These are phyloP conservation scores for Micrasema minimum DNA, from an alignment of 1,140 invertebrate species.

Conservation along the genomic window DNA sequence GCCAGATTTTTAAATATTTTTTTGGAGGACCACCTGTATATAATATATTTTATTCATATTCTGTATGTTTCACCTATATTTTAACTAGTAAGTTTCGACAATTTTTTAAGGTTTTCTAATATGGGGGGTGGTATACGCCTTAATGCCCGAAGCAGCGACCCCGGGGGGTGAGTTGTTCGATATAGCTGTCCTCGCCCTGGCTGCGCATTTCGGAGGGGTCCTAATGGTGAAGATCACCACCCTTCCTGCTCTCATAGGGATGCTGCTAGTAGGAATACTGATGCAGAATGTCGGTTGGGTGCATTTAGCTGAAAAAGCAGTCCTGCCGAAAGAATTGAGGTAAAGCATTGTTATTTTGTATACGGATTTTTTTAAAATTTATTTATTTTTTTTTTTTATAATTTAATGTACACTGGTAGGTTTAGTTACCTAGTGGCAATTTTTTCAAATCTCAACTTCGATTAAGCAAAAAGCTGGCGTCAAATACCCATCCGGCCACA, in stretches of 20 bases:
- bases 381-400: too few relatives aligned
- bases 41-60: too few relatives aligned
- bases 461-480: too few relatives aligned
- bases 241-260: constrained; percentile 87
- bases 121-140: constrained; percentile 79
- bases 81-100: too few relatives aligned
- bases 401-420: too few relatives aligned
- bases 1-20: too few relatives aligned
- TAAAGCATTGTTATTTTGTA: constrained; percentile 40
- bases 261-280: constrained; percentile 84
- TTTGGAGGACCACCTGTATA: too few relatives aligned
- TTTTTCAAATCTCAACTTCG: too few relatives aligned
- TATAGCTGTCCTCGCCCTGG: constrained; percentile 78
- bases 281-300: constrained; percentile 81
- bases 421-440: too few relatives aligned
- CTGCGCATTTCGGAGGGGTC: constrained; percentile 85
- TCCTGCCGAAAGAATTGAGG: constrained; percentile 72
- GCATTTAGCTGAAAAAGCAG: constrained; percentile 74
- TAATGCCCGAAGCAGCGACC: constrained; percentile 78
- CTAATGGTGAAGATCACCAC: constrained; percentile 76
- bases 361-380: too few relatives aligned
- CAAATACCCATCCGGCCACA: too few relatives aligned
- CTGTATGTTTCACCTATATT: too few relatives aligned
- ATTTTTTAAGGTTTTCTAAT: constrained; percentile 69
- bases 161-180: constrained; percentile 82